Evolutionary conservation across 2,797 vertebrate species (phyloP).

Genomic region (Pteronotus mesoamericanus): DNA sequence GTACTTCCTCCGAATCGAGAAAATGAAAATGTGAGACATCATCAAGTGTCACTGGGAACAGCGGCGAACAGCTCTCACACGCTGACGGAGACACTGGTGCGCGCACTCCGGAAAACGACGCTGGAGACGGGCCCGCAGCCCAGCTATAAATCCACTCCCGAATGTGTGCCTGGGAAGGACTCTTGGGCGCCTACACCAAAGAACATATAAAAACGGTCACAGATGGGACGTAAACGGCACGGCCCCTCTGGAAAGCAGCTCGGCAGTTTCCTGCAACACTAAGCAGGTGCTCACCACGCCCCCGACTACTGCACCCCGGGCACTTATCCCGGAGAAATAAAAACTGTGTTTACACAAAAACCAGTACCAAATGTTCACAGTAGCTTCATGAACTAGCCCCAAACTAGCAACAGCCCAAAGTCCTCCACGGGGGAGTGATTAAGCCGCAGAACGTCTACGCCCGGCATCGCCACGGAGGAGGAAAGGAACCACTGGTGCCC

Average conservation of each 20-base stretch:
- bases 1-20: not conserved
- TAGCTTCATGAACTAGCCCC: not conserved
- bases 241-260: not conserved
- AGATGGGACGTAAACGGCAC: not conserved
- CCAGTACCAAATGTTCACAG: not conserved
- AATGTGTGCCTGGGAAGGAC: not conserved
- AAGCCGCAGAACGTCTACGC: not conserved
- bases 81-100: not conserved
- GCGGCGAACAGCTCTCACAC: not conserved
- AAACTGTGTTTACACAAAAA: not conserved
- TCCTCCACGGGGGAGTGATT: not conserved
- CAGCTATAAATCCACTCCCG: not conserved
- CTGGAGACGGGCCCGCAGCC: too few species aligned
- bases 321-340: not conserved
- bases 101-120: not conserved
- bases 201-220: not conserved
- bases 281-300: not conserved
- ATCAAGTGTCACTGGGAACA: not conserved
- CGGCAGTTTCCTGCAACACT: not conserved
- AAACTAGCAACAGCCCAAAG: not conserved
- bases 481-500: not conserved
- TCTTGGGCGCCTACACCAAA: not conserved
- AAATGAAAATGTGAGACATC: not conserved
- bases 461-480: too few species aligned
- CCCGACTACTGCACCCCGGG: not conserved